Percentiles rank a stretch among this genome's conserved stretches.
These are phyloP conservation scores for Nicator chloris DNA, from an alignment of 2,113 vertebrate species.

Conservation along the genomic window DNA sequence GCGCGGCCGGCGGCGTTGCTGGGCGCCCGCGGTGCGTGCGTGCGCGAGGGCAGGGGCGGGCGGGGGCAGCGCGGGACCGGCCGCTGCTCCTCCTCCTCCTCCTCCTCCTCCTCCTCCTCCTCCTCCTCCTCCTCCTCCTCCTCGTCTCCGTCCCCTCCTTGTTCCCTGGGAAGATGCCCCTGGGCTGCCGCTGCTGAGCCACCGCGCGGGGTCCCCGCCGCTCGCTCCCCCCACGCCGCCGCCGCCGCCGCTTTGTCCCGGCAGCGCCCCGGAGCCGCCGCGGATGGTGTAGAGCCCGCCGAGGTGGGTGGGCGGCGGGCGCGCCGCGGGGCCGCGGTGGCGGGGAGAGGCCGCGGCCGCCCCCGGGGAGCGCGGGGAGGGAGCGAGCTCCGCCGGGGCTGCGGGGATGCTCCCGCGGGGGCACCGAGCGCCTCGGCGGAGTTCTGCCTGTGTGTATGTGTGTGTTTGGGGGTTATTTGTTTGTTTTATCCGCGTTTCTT, in stretches of 20 bases:
- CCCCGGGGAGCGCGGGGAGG: neutral
- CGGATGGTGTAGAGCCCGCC: conserved; percentile 69
- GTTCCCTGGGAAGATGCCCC: neutral
- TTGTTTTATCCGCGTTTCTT: neutral
- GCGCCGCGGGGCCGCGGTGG: neutral
- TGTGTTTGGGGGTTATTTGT: neutral
- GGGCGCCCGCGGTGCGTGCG: conserved; percentile 39
- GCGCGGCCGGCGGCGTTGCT: neutral
- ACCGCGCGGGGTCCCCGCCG: neutral
- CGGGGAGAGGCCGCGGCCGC: neutral
- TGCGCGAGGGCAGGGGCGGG: neutral
- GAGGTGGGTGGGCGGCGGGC: conserved; percentile 62
- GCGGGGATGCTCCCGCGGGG: neutral
- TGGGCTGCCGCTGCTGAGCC: neutral
- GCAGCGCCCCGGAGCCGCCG: conserved; percentile 14
- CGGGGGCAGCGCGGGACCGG: too few relatives aligned
- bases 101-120: too few relatives aligned
- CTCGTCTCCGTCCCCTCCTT: neutral
- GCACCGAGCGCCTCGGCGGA: neutral
- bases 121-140: too few relatives aligned
- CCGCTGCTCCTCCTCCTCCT: too few relatives aligned
- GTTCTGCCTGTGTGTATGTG: neutral
- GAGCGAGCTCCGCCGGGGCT: neutral
- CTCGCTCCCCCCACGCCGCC: neutral
- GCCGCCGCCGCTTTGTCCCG: conserved; percentile 4